Base-by-base conservation (phyloP, 2,113 vertebrate genomes). In the Corythornis cristatus region DNA sequence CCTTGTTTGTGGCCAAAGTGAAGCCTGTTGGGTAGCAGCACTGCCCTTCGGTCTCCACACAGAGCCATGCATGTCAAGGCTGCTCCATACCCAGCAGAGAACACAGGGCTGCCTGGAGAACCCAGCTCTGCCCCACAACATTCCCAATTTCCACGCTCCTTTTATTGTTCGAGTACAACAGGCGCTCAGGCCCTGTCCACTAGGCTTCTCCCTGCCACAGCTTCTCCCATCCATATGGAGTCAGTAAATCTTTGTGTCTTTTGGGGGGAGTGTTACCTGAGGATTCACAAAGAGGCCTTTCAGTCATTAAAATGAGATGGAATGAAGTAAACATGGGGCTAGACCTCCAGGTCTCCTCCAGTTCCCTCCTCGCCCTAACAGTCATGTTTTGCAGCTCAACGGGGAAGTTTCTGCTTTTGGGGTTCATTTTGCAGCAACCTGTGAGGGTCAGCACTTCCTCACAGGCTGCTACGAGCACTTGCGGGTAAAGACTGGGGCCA, bases 1-100 rank as follows among this genome's bases (percentile, higher is more conserved):
- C 98, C 26, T 96, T 99, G 46, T 99, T 99, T 31, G 98, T 99
- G 8, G 97, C 97, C 4, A 98, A 98, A 72, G 98, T 99, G 48
- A 99, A 98, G 96, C 97, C 98, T 0, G 91, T 99, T 31, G 97
- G 98, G 65, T 99, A 97, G 28, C 29, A 2, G 10, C 2, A 0
- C 4, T 10, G 23, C 3, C 46, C 28, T 50, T 7, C 0, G 3
- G 18, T 3, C 33, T 20, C 65, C 4, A 1, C 1, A 10, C n/a
- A 10, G 43, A 25, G 65, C 31, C 1, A 5, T 4, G 33, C 4
- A 5, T 1, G 3, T 2, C 0, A 10, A 40, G 40, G 33, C 18
- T 19, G 64, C 22, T 42, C 26, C 3, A 3, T 21, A 15, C 31
- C 35, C 45, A 0, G 2, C 0, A 1, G 33, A 0, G 18, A 67